phyloP scores from a whole-genome alignment of 2,888 invertebrate genomes.

The Erebia epiphron region DNA sequence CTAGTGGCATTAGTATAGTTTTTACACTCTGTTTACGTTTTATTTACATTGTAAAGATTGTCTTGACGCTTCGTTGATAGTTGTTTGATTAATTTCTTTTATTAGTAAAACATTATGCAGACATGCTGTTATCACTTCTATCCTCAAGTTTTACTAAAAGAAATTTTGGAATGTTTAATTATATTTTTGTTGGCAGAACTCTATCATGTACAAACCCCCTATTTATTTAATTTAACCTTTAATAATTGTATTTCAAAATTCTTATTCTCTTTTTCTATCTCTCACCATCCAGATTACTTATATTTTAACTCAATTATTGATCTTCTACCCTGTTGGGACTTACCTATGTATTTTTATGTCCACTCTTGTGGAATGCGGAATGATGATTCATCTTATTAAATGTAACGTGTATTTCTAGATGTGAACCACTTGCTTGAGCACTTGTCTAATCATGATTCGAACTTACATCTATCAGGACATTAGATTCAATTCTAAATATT shows the following conservation, averaged over 20 bases:
- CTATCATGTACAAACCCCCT: background rate
- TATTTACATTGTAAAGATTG: constrained; percentile 5
- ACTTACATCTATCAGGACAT: constrained; percentile 14
- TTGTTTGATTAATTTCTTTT: background rate
- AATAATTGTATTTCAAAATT: too few species aligned
- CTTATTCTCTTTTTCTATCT: background rate
- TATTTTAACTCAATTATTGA: background rate
- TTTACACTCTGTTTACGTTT: constrained; percentile 22
- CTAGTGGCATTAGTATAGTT: constrained; percentile 49
- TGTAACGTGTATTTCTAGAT: background rate
- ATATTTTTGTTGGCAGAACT: background rate
- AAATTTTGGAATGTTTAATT: background rate
- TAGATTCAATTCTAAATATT: constrained; percentile 26
- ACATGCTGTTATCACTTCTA: background rate
- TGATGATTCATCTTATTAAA: constrained; percentile 5
- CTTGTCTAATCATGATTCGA: constrained; percentile 3
- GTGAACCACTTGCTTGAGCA: constrained; percentile 1
- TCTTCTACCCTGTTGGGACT: background rate
- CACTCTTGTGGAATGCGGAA: constrained; percentile 6
- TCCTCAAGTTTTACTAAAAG: background rate
- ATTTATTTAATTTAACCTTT: background rate
- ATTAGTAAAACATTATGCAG: background rate
- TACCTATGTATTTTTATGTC: background rate
- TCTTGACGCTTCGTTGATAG: background rate
- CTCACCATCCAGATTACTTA: background rate